Conservation (phyloP, 2,888 invertebrate genomes). For the Anorthoa munda region DNA sequence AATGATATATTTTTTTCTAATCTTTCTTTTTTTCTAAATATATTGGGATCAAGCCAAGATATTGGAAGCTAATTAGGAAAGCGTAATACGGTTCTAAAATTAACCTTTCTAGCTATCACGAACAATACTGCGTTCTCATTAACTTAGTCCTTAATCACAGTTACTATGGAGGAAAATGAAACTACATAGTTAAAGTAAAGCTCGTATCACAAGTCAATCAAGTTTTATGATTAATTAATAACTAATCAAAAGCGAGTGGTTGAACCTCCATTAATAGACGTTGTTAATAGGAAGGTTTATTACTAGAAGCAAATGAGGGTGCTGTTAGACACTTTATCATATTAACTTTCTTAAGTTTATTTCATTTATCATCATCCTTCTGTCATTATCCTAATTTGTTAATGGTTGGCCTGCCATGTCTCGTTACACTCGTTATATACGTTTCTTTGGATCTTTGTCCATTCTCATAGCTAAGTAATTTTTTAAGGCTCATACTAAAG, state of each 20-base stretch:
- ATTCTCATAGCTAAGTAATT: too few relatives aligned
- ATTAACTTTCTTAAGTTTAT: not conserved
- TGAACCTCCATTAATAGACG: slow-evolving; percentile 20
- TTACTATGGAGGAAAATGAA: slow-evolving; percentile 22
- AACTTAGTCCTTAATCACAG: slow-evolving; percentile 4
- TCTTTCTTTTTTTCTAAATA: not conserved
- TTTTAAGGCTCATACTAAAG: too few relatives aligned
- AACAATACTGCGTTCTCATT: not conserved
- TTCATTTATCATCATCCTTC: not conserved
- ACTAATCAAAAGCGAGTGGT: slow-evolving; percentile 33
- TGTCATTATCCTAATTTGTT: not conserved
- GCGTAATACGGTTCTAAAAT: not conserved
- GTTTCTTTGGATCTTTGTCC: too few relatives aligned
- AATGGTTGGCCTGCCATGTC: too few relatives aligned
- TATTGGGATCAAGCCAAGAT: not conserved
- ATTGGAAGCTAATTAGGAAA: not conserved
- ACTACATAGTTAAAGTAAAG: slow-evolving; percentile 31
- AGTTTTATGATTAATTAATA: slow-evolving; percentile 52
- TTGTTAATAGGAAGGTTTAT: slow-evolving; percentile 23
- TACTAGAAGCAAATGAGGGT: slow-evolving; percentile 8
- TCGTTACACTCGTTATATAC: too few relatives aligned
- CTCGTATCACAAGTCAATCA: slow-evolving; percentile 39
- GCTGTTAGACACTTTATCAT: not conserved
- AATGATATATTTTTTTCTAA: too few relatives aligned
- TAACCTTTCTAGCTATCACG: not conserved